Evolutionary conservation across 2,888 invertebrate genomes (phyloP), one percentile per base, ranked within the genome.

Genomic region (Stegophylla sp.): DNA sequence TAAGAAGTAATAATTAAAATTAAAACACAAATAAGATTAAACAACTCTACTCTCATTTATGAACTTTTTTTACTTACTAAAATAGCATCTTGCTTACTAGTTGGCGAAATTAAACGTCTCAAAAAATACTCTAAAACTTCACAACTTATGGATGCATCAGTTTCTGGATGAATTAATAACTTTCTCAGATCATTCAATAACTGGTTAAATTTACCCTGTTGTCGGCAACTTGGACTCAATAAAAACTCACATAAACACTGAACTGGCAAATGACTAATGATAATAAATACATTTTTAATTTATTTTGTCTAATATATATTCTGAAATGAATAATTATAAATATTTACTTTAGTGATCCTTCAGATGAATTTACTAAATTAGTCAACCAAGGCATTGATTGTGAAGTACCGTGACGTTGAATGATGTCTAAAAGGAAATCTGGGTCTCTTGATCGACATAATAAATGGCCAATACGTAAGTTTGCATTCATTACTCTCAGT

Each of bases 341-440:
- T 67, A 59, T 43, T 73, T 84, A 89, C 89, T 88, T 90, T 56
- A 94, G 89, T 23, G 94, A 93, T 0, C 94, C 93, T 85, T 96
- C 96, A 84, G 94, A 95, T 84, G 94, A 95, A 84, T 96, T 93
- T 17, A 98, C 94, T 82, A 98, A 89, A 86, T 97, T 96, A 12
- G 96, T 95, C 83, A 98, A 88, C 98, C 98, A 98, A 4, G 97
- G 97, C 96, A 97, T 96, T 59, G 97, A 95, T 84, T 96, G 94
- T 0, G 94, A 92, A 12, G 96, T 92, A 83, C 94, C 94, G 85
- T 90, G 90, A 28, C 96, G 88, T 85, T 96, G 94, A 86, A 98
- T 97, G 82, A 98, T 94, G 85, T 96, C 95, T 83, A 97, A 88
- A 45, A 98, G 89, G 85, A 98, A 92, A 86, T 98, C 97, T 0